These are phyloP conservation scores for Glyptemys insculpta DNA, from an alignment of 2,797 vertebrate genomes.

Conservation along the genomic window DNA sequence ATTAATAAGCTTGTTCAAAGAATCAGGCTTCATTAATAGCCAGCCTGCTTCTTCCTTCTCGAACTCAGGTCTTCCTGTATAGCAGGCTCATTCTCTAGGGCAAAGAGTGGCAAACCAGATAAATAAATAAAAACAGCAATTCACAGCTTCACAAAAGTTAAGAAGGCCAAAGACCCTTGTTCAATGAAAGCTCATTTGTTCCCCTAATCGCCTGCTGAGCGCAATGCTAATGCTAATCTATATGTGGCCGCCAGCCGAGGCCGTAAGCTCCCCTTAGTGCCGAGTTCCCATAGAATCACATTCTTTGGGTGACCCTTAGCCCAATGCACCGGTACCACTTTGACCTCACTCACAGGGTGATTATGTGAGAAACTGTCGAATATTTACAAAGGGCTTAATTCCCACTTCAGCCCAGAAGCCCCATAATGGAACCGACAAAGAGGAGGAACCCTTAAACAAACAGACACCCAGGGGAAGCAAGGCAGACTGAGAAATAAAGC, in stretches of 20 bases:
- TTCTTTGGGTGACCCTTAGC: constrained; percentile 1
- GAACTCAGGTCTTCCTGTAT: rapidly evolving
- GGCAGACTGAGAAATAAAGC: constrained; percentile 37
- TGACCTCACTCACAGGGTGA: not conserved
- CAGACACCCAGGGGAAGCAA: not conserved
- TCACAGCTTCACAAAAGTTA: not conserved
- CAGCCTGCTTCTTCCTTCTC: rapidly evolving
- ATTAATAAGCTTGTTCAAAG: rapidly evolving
- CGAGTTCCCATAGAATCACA: constrained; percentile 43
- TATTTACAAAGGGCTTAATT: not conserved
- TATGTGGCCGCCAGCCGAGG: not conserved
- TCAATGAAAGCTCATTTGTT: not conserved
- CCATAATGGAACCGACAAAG: not conserved
- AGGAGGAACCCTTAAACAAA: constrained; percentile 16
- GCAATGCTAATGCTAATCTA: not conserved
- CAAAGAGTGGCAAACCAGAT: not conserved
- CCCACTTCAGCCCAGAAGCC: not conserved
- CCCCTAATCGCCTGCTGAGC: not conserved
- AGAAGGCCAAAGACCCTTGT: not conserved
- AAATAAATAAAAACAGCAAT: rapidly evolving
- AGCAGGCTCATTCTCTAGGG: not conserved
- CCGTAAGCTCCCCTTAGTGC: not conserved
- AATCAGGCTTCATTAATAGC: not conserved
- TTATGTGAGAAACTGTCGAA: not conserved
- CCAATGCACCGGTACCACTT: rapidly evolving